Conservation (phyloP, 2,797 vertebrate species). For the Tangara arthus region DNA sequence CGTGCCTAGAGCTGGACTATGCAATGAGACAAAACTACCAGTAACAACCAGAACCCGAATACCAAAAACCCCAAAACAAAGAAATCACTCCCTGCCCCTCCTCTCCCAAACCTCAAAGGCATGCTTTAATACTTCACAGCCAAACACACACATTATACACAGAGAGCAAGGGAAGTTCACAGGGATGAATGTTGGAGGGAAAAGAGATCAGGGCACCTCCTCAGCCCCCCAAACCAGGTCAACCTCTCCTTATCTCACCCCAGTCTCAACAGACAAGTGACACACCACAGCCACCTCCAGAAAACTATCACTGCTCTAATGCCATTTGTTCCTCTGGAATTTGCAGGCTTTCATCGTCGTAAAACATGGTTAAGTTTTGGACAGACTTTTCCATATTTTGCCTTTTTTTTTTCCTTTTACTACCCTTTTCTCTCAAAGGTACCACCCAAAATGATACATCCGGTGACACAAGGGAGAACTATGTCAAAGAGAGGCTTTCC, state of each 20-base stretch:
- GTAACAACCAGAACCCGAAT: neutral
- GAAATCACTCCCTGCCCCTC: neutral
- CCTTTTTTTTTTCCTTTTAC: neutral
- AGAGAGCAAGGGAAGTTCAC: neutral
- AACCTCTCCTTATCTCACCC: neutral
- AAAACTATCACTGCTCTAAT: neutral
- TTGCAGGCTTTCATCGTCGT: neutral
- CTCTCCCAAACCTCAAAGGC: constrained; percentile 1
- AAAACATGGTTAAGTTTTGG: neutral
- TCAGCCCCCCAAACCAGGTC: neutral
- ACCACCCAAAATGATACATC: neutral
- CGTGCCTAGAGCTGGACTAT: rapidly evolving
- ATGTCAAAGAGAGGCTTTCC: neutral
- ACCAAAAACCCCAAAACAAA: neutral
- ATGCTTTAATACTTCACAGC: neutral
- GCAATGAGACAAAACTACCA: neutral
- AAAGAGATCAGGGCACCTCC: neutral
- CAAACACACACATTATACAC: neutral
- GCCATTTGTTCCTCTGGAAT: neutral
- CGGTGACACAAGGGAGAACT: neutral
- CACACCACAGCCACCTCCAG: neutral
- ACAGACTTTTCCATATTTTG: neutral
- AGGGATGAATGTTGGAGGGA: neutral
- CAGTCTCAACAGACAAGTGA: neutral
- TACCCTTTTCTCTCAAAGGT: neutral